These are phyloP conservation scores for Malacosoma neustria DNA, from an alignment of 2,888 invertebrate genomes.

Conservation along the genomic window DNA sequence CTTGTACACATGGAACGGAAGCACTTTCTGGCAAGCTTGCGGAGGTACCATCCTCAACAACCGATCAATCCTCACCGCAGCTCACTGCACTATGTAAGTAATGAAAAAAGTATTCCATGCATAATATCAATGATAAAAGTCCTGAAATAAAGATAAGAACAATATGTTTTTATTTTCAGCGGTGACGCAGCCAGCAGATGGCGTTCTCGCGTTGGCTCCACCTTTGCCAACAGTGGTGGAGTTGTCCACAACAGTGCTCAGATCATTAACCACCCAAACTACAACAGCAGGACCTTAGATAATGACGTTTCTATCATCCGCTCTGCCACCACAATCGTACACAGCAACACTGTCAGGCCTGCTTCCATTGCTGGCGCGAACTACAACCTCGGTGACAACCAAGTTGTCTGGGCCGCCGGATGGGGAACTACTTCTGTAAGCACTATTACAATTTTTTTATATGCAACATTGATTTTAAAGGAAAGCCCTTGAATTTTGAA, in stretches of 20 bases:
- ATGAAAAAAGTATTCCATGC: background rate
- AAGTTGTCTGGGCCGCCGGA: conserved; percentile 39
- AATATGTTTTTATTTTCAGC: conserved; percentile 14
- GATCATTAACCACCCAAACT: conserved; percentile 32
- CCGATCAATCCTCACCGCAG: conserved; percentile 10
- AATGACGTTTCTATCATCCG: conserved; percentile 42
- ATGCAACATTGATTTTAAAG: no score
- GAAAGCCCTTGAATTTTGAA: no score
- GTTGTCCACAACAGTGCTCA: conserved; percentile 12
- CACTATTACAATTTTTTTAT: no score
- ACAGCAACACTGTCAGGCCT: conserved; percentile 15
- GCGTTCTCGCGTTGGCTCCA: conserved; percentile 36
- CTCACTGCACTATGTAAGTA: conserved; percentile 9
- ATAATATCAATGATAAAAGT: no score
- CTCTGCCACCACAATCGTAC: conserved; percentile 16
- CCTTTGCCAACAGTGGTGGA: conserved; percentile 35
- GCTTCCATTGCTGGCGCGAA: conserved; percentile 27
- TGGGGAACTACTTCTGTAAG: conserved; percentile 45
- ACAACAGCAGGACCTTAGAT: conserved; percentile 21
- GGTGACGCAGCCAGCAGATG: conserved; percentile 21
- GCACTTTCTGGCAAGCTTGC: conserved; percentile 4
- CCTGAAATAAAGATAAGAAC: background rate
- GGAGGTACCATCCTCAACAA: conserved; percentile 12
- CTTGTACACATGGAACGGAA: background rate
- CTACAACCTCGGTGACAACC: conserved; percentile 28